Percentiles rank a stretch among this genome's conserved stretches.
phyloP scores from a whole-genome alignment of 37 sponge, comb jelly and placozoan species.

The Agelas oroides region DNA sequence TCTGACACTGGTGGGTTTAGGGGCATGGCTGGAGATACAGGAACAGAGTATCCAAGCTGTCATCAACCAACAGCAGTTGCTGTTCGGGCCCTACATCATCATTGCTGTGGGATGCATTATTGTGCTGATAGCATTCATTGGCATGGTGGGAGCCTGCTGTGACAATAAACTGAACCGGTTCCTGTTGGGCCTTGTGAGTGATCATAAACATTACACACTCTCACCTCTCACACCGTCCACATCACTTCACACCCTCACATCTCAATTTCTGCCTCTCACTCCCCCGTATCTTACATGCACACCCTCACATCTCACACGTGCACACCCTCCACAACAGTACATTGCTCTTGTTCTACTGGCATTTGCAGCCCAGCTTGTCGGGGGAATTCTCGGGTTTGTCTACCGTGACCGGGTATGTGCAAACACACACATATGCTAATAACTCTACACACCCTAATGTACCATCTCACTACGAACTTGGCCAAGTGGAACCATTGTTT shows the following conservation, averaged over 20 bases:
- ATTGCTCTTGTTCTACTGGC: conserved; percentile 55
- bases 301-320: conserved; percentile 6
- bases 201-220: neutral
- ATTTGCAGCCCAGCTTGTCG: conserved; percentile 50
- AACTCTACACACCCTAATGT: too few species aligned
- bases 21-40: conserved; percentile 54
- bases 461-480: too few species aligned
- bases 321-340: conserved; percentile 51
- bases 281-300: neutral
- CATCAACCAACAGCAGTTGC: conserved; percentile 10
- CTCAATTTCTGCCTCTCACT: neutral
- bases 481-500: too few species aligned
- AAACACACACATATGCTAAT: too few species aligned
- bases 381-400: conserved; percentile 63
- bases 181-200: conserved; percentile 59
- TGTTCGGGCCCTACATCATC: conserved; percentile 65
- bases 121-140: conserved; percentile 54
- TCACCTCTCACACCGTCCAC: neutral
- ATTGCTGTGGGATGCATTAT: conserved; percentile 60
- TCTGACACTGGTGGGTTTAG: conserved; percentile 55
- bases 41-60: conserved; percentile 16
- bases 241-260: neutral
- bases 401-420: conserved; percentile 36
- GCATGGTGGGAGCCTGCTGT: conserved; percentile 67
- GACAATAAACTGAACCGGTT: conserved; percentile 50